These are phyloP conservation scores for Brachynemurus nebulosus DNA, from an alignment of 2,888 invertebrate species.

Conservation along the genomic window DNA sequence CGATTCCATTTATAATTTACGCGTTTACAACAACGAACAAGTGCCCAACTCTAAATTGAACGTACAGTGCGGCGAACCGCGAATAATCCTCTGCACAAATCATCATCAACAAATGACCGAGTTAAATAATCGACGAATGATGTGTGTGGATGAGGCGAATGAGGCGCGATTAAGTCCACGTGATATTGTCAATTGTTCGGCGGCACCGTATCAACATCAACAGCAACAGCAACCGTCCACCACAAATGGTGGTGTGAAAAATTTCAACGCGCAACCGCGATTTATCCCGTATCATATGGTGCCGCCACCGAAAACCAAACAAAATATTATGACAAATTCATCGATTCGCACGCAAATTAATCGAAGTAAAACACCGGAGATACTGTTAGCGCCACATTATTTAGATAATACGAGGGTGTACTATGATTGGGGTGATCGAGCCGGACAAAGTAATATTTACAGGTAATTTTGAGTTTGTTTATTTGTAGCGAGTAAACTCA, in stretches of 20 bases:
- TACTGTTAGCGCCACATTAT: conserved; percentile 62
- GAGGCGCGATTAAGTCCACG: conserved; percentile 3
- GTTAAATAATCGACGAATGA: neutral
- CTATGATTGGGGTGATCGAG: conserved; percentile 35
- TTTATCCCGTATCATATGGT: conserved; percentile 33
- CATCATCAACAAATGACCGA: neutral
- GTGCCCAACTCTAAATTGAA: neutral
- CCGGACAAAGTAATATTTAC: conserved; percentile 22
- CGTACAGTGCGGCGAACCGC: neutral
- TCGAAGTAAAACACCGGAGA: conserved; percentile 60
- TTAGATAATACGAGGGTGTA: conserved; percentile 34
- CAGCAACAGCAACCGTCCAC: too few relatives aligned
- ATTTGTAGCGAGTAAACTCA: too few relatives aligned
- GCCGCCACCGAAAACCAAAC: conserved; percentile 44
- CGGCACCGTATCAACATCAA: neutral
- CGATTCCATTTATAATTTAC: conserved; percentile 4
- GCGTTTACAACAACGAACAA: neutral
- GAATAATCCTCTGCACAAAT: neutral
- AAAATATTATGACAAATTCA: conserved; percentile 17
- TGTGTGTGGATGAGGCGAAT: neutral
- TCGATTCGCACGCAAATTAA: conserved; percentile 31
- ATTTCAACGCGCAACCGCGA: conserved; percentile 11
- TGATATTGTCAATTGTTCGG: neutral
- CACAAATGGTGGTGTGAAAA: conserved; percentile 1
- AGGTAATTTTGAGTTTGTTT: conserved; percentile 17